Conservation (phyloP, 1,140 invertebrate species). For the Grapholita molesta region DNA sequence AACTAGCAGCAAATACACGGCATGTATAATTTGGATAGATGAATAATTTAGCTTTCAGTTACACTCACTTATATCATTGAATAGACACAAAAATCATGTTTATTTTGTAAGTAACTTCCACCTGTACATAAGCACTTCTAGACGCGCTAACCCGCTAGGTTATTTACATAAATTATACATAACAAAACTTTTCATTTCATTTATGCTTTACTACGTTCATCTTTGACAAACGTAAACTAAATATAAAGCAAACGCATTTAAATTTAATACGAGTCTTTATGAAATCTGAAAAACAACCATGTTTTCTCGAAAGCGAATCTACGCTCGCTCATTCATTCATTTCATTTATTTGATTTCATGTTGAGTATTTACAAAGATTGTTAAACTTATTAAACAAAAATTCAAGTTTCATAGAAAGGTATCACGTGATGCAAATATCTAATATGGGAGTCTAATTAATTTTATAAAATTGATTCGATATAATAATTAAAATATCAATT, state of each 20-base stretch:
- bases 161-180: conserved; percentile 61
- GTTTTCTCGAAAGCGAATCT: conserved; percentile 59
- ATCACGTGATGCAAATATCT: too few species aligned
- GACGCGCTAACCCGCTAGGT: conserved; percentile 62
- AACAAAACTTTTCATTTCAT: conserved; percentile 40
- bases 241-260: conserved; percentile 37
- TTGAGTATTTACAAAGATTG: conserved; percentile 37
- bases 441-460: too few species aligned
- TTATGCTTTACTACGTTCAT: conserved; percentile 36
- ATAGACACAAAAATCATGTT: conserved; percentile 60
- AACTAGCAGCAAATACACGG: conserved; percentile 23
- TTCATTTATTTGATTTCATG: conserved; percentile 46
- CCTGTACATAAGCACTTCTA: conserved; percentile 56
- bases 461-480: too few species aligned
- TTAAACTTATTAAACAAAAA: neutral
- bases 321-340: conserved; percentile 7
- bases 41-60: conserved; percentile 32
- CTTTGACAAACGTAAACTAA: conserved; percentile 37
- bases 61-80: conserved; percentile 68
- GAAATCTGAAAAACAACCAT: conserved; percentile 77
- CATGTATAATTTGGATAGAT: conserved; percentile 20
- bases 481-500: too few species aligned
- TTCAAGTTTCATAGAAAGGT: too few species aligned
- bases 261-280: conserved; percentile 53
- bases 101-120: conserved; percentile 55